Evolutionary conservation across 2,113 vertebrate species (phyloP).

Genomic region (Gavia stellata): DNA sequence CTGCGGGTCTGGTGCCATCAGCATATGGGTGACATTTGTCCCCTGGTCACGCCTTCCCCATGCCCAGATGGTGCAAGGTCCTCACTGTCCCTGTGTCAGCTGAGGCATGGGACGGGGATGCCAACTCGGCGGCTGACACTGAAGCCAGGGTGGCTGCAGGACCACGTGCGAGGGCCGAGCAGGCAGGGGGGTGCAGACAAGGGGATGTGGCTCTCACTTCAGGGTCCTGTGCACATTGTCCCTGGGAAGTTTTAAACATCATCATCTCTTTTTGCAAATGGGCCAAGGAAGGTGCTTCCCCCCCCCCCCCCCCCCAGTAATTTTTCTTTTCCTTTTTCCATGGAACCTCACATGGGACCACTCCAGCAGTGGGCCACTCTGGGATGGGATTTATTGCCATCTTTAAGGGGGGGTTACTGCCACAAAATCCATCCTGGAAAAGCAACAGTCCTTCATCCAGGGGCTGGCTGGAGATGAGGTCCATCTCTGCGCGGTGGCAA

Average conservation of each 20-base stretch:
- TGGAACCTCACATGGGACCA: not conserved
- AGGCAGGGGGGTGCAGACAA: not conserved
- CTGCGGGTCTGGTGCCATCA: not conserved
- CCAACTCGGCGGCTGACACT: accelerated
- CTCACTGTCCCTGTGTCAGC: not conserved
- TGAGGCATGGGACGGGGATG: not conserved
- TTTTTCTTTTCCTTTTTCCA: not conserved
- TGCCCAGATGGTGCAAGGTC: slow-evolving; percentile 22
- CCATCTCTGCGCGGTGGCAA: not conserved
- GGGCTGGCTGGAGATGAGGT: not conserved
- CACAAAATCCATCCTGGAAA: not conserved
- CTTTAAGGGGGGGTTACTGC: not conserved
- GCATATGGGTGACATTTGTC: not conserved
- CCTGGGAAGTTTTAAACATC: not conserved
- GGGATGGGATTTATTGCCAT: not conserved
- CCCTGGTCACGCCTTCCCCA: not conserved
- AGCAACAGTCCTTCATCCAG: not conserved
- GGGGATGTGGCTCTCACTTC: not conserved
- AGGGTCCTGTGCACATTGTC: not conserved
- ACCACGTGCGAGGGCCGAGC: accelerated
- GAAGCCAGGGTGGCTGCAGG: accelerated
- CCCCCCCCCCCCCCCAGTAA: too few relatives aligned
- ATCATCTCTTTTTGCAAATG: not conserved
- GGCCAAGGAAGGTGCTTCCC: not conserved
- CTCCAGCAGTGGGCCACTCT: not conserved